Evolutionary conservation across 1,140 invertebrate genomes (phyloP), one percentile per base, ranked within the genome.

Genomic region (Armadillidium nasatum): DNA sequence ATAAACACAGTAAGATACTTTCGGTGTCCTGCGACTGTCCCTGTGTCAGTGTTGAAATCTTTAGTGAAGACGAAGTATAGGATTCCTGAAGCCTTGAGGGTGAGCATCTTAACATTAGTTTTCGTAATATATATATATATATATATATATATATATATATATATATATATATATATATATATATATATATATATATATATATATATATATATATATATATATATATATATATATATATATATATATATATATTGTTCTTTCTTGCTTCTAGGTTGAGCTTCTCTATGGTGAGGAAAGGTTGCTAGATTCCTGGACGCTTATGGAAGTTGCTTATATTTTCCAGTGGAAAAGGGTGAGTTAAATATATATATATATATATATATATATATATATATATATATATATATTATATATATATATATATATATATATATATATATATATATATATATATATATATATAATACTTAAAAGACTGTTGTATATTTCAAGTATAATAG

Each of bases 241-340:
- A 45, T n/a, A 72, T 72, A 50, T 72, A 45, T 74, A 11, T 74
- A 23, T 33, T 33, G 6, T 6, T 33, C 33, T 33, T 33, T 33
- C 33, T 33, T 82, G 84, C 75, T 86, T 84, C 13, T 84, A 89
- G 85, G 89, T 85, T 81, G 93, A 94, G 82, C 89, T 94, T 75
- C 88, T 93, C 13, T 93, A 94, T 82, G 91, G 92, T 84, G 88
- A 92, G 79, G 93, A 95, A 72, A 89, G 91, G 0, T 86, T 98
- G 72, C 91, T 90, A 7, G 92, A 95, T 82, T 90, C 92, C 74
- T 95, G 94, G 84, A 96, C 94, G 0, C 87, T 98, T 21, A 94
- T 98, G 90, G 95, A 98, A 83, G 91, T 97, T 22, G 94, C 94
- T 0, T 97, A 96, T 83, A 96, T 96, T 78, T 97, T 95, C 84